phyloP scores from a whole-genome alignment of 1,140 invertebrate species.

The Notospermus geniculatus region DNA sequence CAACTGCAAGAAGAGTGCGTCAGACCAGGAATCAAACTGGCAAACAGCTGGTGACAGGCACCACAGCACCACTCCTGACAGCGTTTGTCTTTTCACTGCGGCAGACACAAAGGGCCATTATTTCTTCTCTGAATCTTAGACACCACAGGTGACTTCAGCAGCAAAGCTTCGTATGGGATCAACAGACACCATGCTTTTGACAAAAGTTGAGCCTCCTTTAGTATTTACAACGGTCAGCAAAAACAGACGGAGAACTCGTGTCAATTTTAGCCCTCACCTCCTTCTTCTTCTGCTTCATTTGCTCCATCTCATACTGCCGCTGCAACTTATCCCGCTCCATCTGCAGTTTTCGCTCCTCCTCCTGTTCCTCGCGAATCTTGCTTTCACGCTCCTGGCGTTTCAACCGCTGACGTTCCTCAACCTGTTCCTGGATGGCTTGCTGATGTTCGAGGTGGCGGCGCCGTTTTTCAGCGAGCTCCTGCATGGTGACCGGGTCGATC shows the following conservation, averaged over 20 bases:
- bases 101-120: too few relatives aligned
- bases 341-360: slow-evolving; percentile 48
- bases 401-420: slow-evolving; percentile 47
- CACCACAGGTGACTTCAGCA: too few relatives aligned
- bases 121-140: too few relatives aligned
- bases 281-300: slow-evolving; percentile 37
- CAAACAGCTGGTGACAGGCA: neutral
- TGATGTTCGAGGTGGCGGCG: slow-evolving; percentile 44
- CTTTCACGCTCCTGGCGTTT: slow-evolving; percentile 41
- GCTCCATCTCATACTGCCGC: slow-evolving; percentile 38
- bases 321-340: slow-evolving; percentile 35
- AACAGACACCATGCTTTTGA: too few relatives aligned
- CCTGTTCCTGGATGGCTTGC: slow-evolving; percentile 47
- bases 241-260: neutral
- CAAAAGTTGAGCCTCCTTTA: too few relatives aligned
- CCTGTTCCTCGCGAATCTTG: slow-evolving; percentile 45
- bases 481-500: slow-evolving; percentile 45
- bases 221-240: too few relatives aligned
- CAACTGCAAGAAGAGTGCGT: neutral
- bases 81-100: too few relatives aligned
- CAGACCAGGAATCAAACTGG: neutral
- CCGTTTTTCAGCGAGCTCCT: slow-evolving; percentile 46
- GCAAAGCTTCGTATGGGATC: too few relatives aligned
- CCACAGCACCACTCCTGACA: too few relatives aligned
- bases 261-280: slow-evolving; percentile 31